Percentiles rank a stretch among this genome's conserved stretches.
phyloP scores from a whole-genome alignment of 2,888 invertebrate genomes.

The Rhodophaea formosa region DNA sequence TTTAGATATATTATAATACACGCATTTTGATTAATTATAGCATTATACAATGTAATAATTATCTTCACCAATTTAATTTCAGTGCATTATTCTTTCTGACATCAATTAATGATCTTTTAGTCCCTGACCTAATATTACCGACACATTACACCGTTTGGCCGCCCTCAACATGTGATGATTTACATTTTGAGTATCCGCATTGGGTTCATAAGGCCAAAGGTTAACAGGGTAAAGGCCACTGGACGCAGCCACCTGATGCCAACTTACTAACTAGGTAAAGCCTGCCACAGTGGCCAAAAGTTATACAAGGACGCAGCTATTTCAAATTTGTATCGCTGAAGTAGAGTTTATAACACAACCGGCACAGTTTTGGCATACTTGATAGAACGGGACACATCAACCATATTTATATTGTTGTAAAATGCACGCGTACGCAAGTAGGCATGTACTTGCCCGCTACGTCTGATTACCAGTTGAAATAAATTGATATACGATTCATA shows the following conservation, averaged over 20 bases:
- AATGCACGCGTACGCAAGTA: too few relatives aligned
- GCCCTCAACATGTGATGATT: neutral
- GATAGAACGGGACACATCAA: too few relatives aligned
- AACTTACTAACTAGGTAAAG: slow-evolving; percentile 5
- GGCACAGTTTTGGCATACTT: too few relatives aligned
- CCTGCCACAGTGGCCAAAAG: neutral
- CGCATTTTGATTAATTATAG: neutral
- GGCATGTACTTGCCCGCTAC: too few relatives aligned
- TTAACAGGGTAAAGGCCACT: neutral
- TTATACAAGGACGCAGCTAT: neutral
- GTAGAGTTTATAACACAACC: neutral
- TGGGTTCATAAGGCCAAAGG: slow-evolving; percentile 14
- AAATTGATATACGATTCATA: too few relatives aligned
- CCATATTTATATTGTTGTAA: too few relatives aligned
- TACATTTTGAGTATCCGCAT: slow-evolving; percentile 9
- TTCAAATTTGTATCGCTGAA: neutral
- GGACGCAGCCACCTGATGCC: slow-evolving; percentile 5
- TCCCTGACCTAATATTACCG: neutral
- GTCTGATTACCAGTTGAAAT: too few relatives aligned
- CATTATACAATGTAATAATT: neutral
- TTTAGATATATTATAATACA: too few relatives aligned
- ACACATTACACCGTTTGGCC: neutral
- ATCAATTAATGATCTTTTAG: neutral
- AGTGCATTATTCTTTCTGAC: neutral
- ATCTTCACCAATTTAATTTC: neutral